Conservation (phyloP, 2,888 invertebrate genomes). For the Augochlorella aurata region DNA sequence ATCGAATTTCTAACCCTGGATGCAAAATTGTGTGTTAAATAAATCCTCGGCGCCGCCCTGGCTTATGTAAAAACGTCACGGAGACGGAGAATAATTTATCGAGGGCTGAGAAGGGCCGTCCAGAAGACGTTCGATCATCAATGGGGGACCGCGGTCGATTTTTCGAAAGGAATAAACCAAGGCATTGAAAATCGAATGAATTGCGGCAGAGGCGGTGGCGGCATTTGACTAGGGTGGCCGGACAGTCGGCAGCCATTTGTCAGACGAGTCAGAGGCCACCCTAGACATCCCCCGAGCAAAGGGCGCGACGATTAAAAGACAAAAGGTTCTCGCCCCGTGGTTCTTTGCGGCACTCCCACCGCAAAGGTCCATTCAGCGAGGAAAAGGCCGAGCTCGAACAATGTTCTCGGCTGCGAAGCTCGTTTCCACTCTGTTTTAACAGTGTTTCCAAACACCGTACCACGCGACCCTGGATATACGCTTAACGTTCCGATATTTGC, state of each 20-base stretch:
- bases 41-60: no score
- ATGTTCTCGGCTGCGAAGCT: constrained; percentile 59
- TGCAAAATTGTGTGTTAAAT: no score
- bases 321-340: constrained; percentile 68
- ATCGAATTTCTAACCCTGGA: no score
- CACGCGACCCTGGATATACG: constrained; percentile 62
- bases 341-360: constrained; percentile 56
- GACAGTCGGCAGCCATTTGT: constrained; percentile 55
- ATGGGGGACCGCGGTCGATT: constrained; percentile 32
- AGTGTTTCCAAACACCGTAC: constrained; percentile 74
- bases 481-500: constrained; percentile 74
- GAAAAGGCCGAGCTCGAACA: constrained; percentile 66
- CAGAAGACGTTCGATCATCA: constrained; percentile 19
- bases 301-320: constrained; percentile 71
- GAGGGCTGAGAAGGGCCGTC: constrained; percentile 3
- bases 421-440: constrained; percentile 71
- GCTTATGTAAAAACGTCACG: background rate
- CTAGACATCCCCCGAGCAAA: constrained; percentile 46
- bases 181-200: constrained; percentile 43
- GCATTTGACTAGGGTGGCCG: constrained; percentile 9
- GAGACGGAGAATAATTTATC: constrained; percentile 33
- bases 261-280: constrained; percentile 49
- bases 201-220: constrained; percentile 20
- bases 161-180: constrained; percentile 48
- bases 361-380: constrained; percentile 53